Conservation (phyloP, 2,113 vertebrate species). For the Calyptomena viridis region DNA sequence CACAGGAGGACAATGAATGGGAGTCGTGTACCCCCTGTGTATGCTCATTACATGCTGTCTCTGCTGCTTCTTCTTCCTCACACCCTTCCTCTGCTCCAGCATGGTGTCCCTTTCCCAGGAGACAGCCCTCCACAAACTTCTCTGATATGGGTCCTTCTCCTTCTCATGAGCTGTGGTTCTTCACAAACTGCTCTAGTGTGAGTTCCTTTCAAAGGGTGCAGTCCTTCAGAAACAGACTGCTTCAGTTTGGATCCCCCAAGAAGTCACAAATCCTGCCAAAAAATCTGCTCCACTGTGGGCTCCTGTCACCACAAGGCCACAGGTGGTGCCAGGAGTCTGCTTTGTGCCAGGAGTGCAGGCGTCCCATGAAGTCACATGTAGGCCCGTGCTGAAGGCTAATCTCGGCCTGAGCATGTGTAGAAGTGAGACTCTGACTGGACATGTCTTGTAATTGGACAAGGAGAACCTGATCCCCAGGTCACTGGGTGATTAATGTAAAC, state of each 20-base stretch:
- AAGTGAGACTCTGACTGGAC: too few species aligned
- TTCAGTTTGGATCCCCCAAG: background rate
- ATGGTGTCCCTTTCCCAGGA: background rate
- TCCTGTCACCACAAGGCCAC: background rate
- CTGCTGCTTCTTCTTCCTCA: background rate
- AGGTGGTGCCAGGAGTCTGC: background rate
- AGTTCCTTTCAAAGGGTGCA: background rate
- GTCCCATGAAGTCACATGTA: background rate
- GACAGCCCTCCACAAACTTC: background rate
- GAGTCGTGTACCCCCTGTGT: background rate
- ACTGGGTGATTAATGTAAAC: too few species aligned
- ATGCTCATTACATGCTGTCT: fast-evolving
- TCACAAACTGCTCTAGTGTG: background rate
- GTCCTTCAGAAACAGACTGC: background rate
- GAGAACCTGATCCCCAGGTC: too few species aligned
- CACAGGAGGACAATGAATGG: fast-evolving
- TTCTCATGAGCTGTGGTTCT: background rate
- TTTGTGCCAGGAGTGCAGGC: background rate
- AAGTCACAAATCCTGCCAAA: background rate
- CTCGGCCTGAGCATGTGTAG: too few species aligned
- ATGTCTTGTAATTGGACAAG: too few species aligned
- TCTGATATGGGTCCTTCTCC: background rate
- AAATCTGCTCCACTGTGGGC: background rate
- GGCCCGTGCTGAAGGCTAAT: too few species aligned
- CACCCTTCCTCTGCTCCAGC: too few species aligned